Evolutionary conservation across 2,113 vertebrate species (phyloP), one percentile per base, ranked within the genome.

Genomic region (Callocephalon fimbriatum): DNA sequence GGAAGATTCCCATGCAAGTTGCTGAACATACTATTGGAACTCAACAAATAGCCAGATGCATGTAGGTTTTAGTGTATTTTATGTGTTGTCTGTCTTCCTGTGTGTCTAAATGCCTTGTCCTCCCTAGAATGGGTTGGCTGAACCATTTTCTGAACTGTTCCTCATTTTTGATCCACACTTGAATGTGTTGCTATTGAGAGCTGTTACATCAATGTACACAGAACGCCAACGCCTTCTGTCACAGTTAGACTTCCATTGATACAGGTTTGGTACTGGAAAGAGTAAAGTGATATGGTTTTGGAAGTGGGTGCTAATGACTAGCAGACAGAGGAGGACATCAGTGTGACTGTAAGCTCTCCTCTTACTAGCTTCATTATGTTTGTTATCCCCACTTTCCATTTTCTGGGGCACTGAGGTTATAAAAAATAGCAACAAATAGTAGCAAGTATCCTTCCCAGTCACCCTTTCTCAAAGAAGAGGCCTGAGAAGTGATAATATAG

Each of bases 211-310:
- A 10, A 3, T 44, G 51, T 6, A 77, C 10, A 47, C 23, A 63
- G 48, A 76, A 40, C 0, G 0, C 18, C 0, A 0, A 62, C 0
- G 1, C 21, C 5, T 85, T 70, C 85, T 80, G 54, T 32, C 42
- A 53, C 45, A 48, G n/a, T 37, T n/a, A 79, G 40, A 14, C 40
- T 90, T 75, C 35, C 5, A 12, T 31, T 51, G 54, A 27, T 51
- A 26, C 12, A 51, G 65, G 8, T 38, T 76, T 53, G 47, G 61
- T 77, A 56, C 19, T 1, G 10, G 54, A 74, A 73, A 66, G 12
- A 51, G 42, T 62, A 27, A 70, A 90, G 42, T 48, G 50, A 62
- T 73, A 23, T 0, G 0, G 25, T 76, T 76, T 86, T 79, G 45
- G 54, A 88, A 74, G 35, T 59, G 35, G 31, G 14, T 74, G 51